These are phyloP conservation scores for Zeugodacus cucurbitae DNA, from an alignment of 1,140 invertebrate species.

Conservation along the genomic window DNA sequence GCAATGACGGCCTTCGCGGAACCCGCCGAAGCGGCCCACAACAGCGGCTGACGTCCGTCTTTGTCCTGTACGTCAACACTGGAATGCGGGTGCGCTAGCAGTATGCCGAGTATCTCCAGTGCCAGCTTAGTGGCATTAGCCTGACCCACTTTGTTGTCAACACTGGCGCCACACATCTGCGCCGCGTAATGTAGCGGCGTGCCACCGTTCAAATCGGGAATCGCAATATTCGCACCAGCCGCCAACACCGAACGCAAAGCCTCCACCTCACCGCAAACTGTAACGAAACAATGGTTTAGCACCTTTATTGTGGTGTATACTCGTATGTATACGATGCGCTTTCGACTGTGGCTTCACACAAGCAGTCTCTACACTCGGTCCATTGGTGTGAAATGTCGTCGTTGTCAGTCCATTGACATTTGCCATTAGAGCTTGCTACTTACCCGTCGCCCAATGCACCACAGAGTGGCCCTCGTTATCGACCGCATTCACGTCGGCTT, in stretches of 20 bases:
- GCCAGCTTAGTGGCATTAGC: conserved; percentile 70
- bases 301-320: not conserved
- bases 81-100: conserved; percentile 81
- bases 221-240: conserved; percentile 84
- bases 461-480: conserved; percentile 95
- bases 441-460: conserved; percentile 98
- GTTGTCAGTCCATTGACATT: not conserved
- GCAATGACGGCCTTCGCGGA: conserved; percentile 90
- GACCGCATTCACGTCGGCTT: conserved; percentile 86
- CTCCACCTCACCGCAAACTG: conserved; percentile 91
- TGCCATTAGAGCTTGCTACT: conserved; percentile 48
- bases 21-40: conserved; percentile 97
- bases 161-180: conserved; percentile 89
- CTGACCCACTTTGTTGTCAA: conserved; percentile 71
- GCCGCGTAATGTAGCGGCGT: conserved; percentile 97
- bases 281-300: conserved; percentile 10
- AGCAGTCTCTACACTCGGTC: not conserved
- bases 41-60: conserved; percentile 90
- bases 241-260: conserved; percentile 85
- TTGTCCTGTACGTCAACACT: conserved; percentile 87
- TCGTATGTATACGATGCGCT: not conserved
- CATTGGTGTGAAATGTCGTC: not conserved
- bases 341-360: not conserved
- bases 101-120: conserved; percentile 83
- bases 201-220: conserved; percentile 92